Conservation (phyloP, 2,797 vertebrate species). For the Anomalospiza imberbis region DNA sequence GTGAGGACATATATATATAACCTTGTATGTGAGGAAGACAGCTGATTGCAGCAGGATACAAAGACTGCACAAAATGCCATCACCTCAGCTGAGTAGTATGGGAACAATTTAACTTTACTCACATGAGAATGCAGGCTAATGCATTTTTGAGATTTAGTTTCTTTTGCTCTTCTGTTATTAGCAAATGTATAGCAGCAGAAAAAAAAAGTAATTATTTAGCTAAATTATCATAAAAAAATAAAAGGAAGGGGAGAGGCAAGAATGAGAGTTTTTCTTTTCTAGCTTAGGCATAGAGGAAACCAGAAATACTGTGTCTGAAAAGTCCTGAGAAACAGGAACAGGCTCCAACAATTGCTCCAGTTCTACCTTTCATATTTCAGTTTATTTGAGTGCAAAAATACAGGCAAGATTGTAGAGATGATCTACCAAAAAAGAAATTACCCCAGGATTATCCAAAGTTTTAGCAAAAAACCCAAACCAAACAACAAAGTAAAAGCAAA, state of each 20-base stretch:
- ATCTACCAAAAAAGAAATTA: neutral
- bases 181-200: neutral
- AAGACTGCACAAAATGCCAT: neutral
- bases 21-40: neutral
- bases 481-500: neutral
- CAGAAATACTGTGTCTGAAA: neutral
- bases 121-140: neutral
- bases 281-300: neutral
- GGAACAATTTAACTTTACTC: neutral
- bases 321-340: neutral
- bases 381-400: neutral
- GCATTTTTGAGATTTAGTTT: neutral
- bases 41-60: neutral
- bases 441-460: neutral
- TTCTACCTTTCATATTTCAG: neutral
- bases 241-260: rapidly evolving
- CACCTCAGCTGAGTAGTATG: neutral
- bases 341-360: neutral
- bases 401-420: neutral
- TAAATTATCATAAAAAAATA: neutral
- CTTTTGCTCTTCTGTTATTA: neutral
- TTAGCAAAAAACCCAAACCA: neutral
- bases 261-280: neutral
- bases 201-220: neutral
- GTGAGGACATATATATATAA: neutral